Percentiles rank a stretch among this genome's conserved stretches.
Evolutionary conservation across 2,797 vertebrate species (phyloP).

Genomic region (Steatocranus sp.): DNA sequence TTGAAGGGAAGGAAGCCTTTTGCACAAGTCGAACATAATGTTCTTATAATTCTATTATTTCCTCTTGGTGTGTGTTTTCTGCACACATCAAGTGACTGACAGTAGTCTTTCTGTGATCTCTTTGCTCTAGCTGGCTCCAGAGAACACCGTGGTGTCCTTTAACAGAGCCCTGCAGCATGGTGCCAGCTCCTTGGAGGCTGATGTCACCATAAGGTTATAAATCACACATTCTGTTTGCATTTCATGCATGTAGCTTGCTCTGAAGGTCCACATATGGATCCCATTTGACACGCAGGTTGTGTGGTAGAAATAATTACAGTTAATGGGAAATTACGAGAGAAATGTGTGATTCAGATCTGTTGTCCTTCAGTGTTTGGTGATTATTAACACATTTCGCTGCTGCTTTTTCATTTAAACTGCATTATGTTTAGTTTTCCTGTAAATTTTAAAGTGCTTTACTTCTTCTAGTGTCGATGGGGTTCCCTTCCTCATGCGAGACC

Average conservation of each 20-base stretch:
- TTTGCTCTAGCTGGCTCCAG: constrained; percentile 84
- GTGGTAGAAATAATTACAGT: background rate
- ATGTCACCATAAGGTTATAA: constrained; percentile 86
- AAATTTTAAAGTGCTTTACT: background rate
- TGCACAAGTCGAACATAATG: background rate
- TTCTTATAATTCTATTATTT: background rate
- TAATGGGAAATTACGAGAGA: background rate
- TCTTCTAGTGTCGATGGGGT: constrained; percentile 84
- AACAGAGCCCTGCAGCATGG: constrained; percentile 88
- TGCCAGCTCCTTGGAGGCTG: constrained; percentile 83
- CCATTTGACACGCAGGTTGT: background rate
- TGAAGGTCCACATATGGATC: background rate
- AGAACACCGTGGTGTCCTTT: constrained; percentile 95
- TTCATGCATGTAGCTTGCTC: background rate
- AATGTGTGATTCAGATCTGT: background rate
- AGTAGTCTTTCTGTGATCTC: background rate
- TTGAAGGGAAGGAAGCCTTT: background rate
- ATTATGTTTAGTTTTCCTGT: background rate
- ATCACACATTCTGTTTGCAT: background rate
- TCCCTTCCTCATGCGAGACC: constrained; percentile 92
- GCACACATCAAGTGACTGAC: background rate
- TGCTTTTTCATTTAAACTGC: background rate
- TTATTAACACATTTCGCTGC: background rate
- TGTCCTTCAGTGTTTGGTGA: background rate
- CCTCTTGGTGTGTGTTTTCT: background rate